These are phyloP conservation scores for Formica selysi DNA, from an alignment of 1,140 invertebrate genomes.

Conservation along the genomic window DNA sequence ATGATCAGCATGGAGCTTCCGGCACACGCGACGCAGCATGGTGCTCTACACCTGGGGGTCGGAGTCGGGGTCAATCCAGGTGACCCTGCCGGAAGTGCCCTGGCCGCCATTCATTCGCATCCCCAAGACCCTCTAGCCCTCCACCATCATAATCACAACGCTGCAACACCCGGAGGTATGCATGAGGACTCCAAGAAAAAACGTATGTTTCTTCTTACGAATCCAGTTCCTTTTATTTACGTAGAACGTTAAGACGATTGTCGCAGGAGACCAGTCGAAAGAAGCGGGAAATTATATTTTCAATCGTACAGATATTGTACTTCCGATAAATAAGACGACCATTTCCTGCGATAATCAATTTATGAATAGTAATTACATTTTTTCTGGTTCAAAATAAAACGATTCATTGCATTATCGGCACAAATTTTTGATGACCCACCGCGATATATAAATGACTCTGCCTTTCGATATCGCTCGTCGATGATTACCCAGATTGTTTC, in stretches of 20 bases:
- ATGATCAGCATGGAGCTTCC: conserved; percentile 86
- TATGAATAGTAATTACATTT: conserved; percentile 2
- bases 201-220: conserved; percentile 85
- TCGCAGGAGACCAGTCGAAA: conserved; percentile 29
- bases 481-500: conserved; percentile 23
- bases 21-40: conserved; percentile 83
- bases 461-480: conserved; percentile 5
- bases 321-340: not conserved
- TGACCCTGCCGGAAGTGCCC: conserved; percentile 81
- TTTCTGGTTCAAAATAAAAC: not conserved
- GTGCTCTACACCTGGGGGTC: conserved; percentile 83
- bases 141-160: conserved; percentile 83
- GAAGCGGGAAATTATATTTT: not conserved
- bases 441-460: not conserved
- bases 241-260: conserved; percentile 5
- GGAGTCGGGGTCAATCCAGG: conserved; percentile 81
- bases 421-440: not conserved
- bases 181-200: conserved; percentile 85
- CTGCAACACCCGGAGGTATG: conserved; percentile 84
- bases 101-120: conserved; percentile 83
- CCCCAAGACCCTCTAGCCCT: conserved; percentile 81
- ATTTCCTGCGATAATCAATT: conserved; percentile 37
- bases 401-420: not conserved
- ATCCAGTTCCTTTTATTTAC: conserved; percentile 62
- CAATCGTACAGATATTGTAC: not conserved